phyloP scores from a whole-genome alignment of 2,797 vertebrate genomes.

The Phalloptychus januarius region DNA sequence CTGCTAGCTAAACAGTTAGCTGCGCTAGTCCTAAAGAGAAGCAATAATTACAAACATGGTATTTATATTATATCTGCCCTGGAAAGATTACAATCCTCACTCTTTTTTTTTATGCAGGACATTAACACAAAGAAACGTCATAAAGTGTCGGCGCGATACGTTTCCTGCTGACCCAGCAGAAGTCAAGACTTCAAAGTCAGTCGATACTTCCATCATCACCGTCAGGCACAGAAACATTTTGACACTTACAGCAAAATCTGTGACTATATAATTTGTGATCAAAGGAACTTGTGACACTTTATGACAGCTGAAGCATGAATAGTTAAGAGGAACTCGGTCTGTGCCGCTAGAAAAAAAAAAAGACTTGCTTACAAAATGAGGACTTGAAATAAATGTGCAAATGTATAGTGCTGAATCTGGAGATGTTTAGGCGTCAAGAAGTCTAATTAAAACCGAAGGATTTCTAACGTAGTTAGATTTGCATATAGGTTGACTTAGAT shows the following conservation, averaged over 20 bases:
- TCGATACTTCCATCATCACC: neutral
- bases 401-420: too few relatives aligned
- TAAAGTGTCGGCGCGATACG: neutral
- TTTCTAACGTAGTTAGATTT: neutral
- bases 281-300: neutral
- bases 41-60: too few relatives aligned
- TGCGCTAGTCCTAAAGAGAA: too few relatives aligned
- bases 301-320: neutral
- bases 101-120: neutral
- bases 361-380: neutral
- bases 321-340: neutral
- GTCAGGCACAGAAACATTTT: conserved; percentile 1
- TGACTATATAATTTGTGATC: neutral
- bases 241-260: conserved; percentile 9
- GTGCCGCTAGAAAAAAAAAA: neutral
- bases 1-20: too few relatives aligned
- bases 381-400: neutral
- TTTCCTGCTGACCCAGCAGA: neutral
- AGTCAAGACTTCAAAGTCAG: neutral
- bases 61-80: too few relatives aligned
- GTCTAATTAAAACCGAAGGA: neutral
- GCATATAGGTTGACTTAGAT: neutral
- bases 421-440: neutral
- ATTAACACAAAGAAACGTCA: neutral
- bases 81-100: too few relatives aligned